Conservation (phyloP, 1,140 invertebrate species). For the Eupristina koningsbergeri region DNA sequence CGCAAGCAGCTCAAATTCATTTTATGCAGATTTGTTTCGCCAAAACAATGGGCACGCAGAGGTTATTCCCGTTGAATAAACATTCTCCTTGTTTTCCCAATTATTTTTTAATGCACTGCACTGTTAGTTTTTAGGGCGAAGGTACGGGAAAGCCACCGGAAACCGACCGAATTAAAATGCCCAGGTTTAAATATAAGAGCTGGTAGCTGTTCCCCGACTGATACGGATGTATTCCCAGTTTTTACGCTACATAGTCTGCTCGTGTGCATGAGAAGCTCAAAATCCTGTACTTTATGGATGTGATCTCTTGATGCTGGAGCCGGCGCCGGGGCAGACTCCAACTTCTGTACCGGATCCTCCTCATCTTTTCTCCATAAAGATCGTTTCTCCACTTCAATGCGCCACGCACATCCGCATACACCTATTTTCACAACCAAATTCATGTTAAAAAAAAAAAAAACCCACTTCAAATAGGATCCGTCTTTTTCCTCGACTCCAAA, state of each 20-base stretch:
- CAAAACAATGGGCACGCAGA: not conserved
- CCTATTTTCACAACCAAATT: too few relatives aligned
- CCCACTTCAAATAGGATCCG: too few relatives aligned
- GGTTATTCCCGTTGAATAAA: not conserved
- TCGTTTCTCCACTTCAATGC: not conserved
- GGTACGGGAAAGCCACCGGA: not conserved
- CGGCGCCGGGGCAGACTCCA: not conserved
- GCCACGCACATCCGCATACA: not conserved
- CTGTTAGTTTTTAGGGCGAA: too few relatives aligned
- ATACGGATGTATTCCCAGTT: not conserved
- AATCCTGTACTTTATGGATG: not conserved
- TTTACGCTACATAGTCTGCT: not conserved
- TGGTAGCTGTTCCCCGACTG: not conserved
- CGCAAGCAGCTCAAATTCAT: too few relatives aligned
- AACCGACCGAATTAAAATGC: not conserved
- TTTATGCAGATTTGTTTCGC: not conserved
- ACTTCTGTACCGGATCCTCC: not conserved
- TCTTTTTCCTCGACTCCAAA: not conserved
- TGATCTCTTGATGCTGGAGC: not conserved
- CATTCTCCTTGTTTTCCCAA: too few relatives aligned
- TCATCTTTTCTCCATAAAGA: not conserved
- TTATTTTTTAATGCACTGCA: not conserved
- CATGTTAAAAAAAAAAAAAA: too few relatives aligned
- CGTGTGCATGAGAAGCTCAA: not conserved
- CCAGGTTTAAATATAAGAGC: not conserved